Percentiles rank a stretch among this genome's conserved stretches.
These are phyloP conservation scores for Cataglyphis cursor DNA, from an alignment of 2,888 invertebrate species.

Conservation along the genomic window DNA sequence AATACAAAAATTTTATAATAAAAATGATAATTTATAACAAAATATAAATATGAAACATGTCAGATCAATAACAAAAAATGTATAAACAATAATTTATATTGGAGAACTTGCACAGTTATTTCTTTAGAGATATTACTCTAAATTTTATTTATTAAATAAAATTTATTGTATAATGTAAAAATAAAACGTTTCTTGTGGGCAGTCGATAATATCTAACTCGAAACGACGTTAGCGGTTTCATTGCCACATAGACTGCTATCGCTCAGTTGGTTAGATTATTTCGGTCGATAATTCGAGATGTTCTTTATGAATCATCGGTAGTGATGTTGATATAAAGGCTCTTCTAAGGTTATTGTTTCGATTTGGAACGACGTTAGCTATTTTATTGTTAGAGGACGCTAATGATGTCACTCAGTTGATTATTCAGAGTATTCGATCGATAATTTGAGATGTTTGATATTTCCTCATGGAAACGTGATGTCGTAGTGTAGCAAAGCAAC, in stretches of 20 bases:
- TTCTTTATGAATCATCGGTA: neutral
- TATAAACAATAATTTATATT: neutral
- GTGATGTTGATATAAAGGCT: neutral
- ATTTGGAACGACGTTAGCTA: too few species aligned
- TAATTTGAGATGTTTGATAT: slow-evolving; percentile 66
- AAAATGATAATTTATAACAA: too few species aligned
- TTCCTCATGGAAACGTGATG: slow-evolving; percentile 63
- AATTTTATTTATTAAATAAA: neutral
- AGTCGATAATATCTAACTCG: neutral
- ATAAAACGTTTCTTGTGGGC: too few species aligned
- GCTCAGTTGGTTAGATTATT: neutral
- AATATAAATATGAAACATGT: too few species aligned
- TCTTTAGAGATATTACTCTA: neutral
- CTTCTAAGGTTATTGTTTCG: too few species aligned
- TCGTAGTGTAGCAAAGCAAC: slow-evolving; percentile 49
- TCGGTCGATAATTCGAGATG: neutral
- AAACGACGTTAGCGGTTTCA: neutral
- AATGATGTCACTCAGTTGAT: neutral
- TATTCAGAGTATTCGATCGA: slow-evolving; percentile 49
- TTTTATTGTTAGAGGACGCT: slow-evolving; percentile 42
- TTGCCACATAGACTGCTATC: neutral
- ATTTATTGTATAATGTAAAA: neutral
- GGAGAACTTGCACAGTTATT: neutral
- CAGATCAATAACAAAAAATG: neutral
- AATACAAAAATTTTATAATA: too few species aligned